Evolutionary conservation across 2,113 vertebrate species (phyloP).

Genomic region (Archocentrus centrarchus): DNA sequence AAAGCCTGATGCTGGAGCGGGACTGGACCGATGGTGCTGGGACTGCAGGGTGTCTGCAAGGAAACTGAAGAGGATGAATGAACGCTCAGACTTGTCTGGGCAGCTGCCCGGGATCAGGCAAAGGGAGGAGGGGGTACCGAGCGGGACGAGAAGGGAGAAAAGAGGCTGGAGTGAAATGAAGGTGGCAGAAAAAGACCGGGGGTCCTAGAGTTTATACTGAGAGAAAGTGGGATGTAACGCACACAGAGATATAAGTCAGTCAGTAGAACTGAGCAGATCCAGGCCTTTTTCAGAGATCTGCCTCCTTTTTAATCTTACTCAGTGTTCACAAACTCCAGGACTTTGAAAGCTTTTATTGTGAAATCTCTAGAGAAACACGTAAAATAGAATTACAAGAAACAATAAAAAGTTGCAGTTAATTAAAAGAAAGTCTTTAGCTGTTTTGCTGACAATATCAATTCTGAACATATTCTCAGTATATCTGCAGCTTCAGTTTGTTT

Average conservation of each 20-base stretch:
- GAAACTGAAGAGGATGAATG: slow-evolving; percentile 73
- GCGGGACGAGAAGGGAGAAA: slow-evolving; percentile 34
- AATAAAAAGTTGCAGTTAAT: not conserved
- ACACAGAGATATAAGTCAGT: not conserved
- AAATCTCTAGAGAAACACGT: not conserved
- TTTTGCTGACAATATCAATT: no score
- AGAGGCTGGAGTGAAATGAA: slow-evolving; percentile 12
- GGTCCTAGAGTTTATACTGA: slow-evolving; percentile 11
- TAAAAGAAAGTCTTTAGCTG: no score
- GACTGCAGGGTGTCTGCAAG: slow-evolving; percentile 43
- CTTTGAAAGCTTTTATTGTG: not conserved
- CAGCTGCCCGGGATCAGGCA: slow-evolving; percentile 70
- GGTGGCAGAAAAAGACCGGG: not conserved
- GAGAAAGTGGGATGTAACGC: not conserved
- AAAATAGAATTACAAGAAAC: not conserved
- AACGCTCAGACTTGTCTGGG: slow-evolving; percentile 70
- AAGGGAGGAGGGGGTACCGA: slow-evolving; percentile 53
- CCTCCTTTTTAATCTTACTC: not conserved
- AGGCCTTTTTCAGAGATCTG: not conserved
- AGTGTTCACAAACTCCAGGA: not conserved
- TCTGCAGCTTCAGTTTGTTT: no score
- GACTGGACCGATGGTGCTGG: slow-evolving; percentile 32
- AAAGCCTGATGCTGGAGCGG: slow-evolving; percentile 57
- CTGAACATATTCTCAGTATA: no score
- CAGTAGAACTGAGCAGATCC: not conserved